phyloP scores from a whole-genome alignment of 37 sponge, comb jelly and placozoan species.

The Theonella swinhoei region DNA sequence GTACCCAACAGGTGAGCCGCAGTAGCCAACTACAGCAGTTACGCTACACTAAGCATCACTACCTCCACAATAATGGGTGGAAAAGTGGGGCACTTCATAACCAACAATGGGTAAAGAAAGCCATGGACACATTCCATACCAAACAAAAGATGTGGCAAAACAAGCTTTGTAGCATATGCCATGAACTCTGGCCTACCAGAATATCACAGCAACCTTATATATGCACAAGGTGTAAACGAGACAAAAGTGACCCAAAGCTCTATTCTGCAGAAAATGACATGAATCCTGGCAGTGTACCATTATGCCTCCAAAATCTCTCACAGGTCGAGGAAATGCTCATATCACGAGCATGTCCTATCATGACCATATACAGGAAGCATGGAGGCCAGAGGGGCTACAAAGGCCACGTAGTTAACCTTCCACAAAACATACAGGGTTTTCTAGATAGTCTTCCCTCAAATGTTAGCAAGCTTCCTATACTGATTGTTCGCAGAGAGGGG shows the following conservation, averaged over 20 bases:
- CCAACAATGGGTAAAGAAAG: not conserved
- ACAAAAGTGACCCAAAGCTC: conserved; percentile 1
- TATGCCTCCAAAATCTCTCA: not conserved
- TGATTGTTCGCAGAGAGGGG: not conserved
- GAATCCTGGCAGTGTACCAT: conserved; percentile 17
- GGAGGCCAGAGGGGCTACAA: conserved; percentile 29
- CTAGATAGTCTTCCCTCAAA: not conserved
- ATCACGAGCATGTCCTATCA: conserved; percentile 43
- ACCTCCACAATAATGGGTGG: conserved; percentile 19
- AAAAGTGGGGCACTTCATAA: not conserved
- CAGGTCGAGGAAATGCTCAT: conserved; percentile 53
- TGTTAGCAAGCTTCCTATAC: not conserved
- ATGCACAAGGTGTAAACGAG: conserved; percentile 39
- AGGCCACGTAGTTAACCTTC: conserved; percentile 31
- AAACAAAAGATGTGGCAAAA: conserved; percentile 11
- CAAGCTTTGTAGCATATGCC: not conserved
- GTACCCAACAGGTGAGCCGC: too few relatives aligned
- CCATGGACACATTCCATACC: not conserved
- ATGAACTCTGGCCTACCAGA: conserved; percentile 19
- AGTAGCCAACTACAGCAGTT: too few relatives aligned
- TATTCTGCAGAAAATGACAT: conserved; percentile 44
- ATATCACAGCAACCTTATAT: not conserved
- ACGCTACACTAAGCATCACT: conserved; percentile 9
- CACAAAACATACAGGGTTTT: conserved; percentile 35
- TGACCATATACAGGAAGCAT: conserved; percentile 29